Conservation (phyloP, 2,113 vertebrate genomes). For the Terrapene triunguis region DNA sequence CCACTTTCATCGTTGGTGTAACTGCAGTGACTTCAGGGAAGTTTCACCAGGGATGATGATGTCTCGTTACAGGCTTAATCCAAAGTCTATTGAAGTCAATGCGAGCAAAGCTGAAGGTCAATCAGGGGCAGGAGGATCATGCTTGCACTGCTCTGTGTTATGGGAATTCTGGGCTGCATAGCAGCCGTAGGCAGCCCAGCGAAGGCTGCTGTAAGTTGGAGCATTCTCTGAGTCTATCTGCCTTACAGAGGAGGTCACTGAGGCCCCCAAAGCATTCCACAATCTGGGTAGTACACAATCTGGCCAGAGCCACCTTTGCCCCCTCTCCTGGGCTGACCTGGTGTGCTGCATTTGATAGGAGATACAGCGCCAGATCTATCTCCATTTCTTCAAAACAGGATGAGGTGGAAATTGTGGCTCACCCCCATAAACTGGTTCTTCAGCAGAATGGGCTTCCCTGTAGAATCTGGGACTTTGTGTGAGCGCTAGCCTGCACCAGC, state of each 20-base stretch:
- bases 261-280: not conserved
- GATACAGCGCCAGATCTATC: not conserved
- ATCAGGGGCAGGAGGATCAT: not conserved
- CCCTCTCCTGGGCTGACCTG: not conserved
- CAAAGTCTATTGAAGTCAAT: not conserved
- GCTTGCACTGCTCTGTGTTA: not conserved
- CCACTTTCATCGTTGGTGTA: not conserved
- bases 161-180: not conserved
- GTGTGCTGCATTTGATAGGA: not conserved
- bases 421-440: not conserved
- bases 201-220: not conserved
- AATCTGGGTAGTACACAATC: not conserved
- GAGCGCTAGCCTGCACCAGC: rapidly evolving
- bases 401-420: not conserved
- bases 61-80: not conserved
- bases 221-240: not conserved
- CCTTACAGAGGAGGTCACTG: not conserved
- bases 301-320: not conserved
- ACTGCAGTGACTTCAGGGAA: not conserved
- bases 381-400: not conserved
- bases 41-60: not conserved
- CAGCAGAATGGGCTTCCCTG: not conserved
- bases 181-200: not conserved
- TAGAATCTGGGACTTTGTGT: not conserved
- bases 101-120: not conserved